These are phyloP conservation scores for Cephus spinipes DNA, from an alignment of 2,888 invertebrate species.

Conservation along the genomic window DNA sequence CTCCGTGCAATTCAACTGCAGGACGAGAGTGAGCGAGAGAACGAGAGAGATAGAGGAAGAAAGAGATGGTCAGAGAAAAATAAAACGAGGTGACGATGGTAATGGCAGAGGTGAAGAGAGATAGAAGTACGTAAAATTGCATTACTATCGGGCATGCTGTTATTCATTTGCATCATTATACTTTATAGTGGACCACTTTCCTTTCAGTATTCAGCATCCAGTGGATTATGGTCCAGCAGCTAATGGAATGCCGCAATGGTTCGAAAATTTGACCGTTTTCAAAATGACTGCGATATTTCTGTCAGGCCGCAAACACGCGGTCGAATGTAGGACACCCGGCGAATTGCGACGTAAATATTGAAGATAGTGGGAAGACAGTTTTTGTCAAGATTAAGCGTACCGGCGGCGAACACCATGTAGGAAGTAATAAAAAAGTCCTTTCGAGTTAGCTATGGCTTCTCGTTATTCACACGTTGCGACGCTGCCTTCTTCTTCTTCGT, in stretches of 20 bases:
- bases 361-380: slow-evolving; percentile 35
- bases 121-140: slow-evolving; percentile 32
- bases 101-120: slow-evolving; percentile 12
- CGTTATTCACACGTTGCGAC: neutral
- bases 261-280: slow-evolving; percentile 13
- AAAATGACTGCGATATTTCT: slow-evolving; percentile 37
- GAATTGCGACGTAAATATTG: slow-evolving; percentile 55
- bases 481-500: neutral
- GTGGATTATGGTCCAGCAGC: neutral
- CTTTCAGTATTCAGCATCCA: neutral
- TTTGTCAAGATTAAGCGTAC: slow-evolving; percentile 48
- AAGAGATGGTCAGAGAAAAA: neutral
- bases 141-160: slow-evolving; percentile 35
- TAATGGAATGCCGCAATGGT: neutral
- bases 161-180: slow-evolving; percentile 43
- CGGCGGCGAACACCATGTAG: neutral
- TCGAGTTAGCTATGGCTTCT: neutral
- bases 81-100: neutral
- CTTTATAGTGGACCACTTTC: slow-evolving; percentile 12
- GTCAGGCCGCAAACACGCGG: slow-evolving; percentile 13
- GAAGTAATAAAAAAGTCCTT: slow-evolving; percentile 3
- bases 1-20: slow-evolving; percentile 27
- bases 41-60: slow-evolving; percentile 11
- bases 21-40: slow-evolving; percentile 9
- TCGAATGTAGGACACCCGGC: slow-evolving; percentile 26